Conservation (phyloP, 2,113 vertebrate genomes). For the Archocentrus centrarchus region DNA sequence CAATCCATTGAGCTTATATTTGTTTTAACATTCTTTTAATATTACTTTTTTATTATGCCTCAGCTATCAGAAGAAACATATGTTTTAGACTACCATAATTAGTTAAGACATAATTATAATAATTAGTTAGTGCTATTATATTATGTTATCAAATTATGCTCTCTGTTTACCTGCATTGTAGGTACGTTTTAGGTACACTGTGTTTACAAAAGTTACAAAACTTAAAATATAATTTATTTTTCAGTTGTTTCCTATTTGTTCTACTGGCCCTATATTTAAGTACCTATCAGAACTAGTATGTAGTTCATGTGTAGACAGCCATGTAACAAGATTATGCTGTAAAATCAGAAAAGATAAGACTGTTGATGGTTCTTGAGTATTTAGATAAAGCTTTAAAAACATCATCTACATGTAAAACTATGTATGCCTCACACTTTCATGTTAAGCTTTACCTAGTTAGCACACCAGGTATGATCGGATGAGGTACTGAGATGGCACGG, state of each 20-base stretch:
- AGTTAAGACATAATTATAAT: background rate
- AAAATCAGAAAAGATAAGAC: background rate
- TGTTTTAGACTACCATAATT: background rate
- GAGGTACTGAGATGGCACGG: slow-evolving; percentile 26
- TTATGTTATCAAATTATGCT: background rate
- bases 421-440: background rate
- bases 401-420: background rate
- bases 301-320: background rate
- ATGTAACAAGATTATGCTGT: background rate
- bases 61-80: background rate
- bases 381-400: background rate
- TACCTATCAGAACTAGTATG: background rate
- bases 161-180: background rate
- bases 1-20: background rate
- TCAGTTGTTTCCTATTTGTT: background rate
- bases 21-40: background rate
- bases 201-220: background rate
- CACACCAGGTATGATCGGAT: slow-evolving; percentile 30
- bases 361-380: background rate
- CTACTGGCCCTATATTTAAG: background rate
- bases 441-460: slow-evolving; percentile 23
- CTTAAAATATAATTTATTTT: background rate
- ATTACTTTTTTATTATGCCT: background rate
- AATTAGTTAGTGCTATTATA: background rate
- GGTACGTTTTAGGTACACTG: background rate